Percentiles rank a stretch among this genome's conserved stretches.
phyloP scores from a whole-genome alignment of 2,113 vertebrate species.

The Hyaena hyaena region DNA sequence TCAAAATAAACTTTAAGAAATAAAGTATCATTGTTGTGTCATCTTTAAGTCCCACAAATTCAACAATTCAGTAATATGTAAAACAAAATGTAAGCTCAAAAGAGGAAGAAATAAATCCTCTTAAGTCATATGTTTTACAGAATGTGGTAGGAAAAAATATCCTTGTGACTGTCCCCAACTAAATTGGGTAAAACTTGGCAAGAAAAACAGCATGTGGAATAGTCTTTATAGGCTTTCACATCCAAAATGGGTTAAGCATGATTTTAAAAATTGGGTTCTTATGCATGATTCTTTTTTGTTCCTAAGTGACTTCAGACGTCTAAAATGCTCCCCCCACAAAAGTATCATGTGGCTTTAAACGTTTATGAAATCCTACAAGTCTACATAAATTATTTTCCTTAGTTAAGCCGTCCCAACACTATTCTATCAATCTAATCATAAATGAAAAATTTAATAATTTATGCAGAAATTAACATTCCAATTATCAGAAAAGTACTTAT shows the following conservation, averaged over 20 bases:
- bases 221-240: constrained; percentile 37
- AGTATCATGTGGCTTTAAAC: constrained; percentile 22
- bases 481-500: constrained; percentile 17
- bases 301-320: background rate
- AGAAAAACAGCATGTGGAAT: background rate
- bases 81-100: constrained; percentile 16
- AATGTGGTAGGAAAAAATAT: constrained; percentile 10
- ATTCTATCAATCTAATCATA: constrained; percentile 14
- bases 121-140: constrained; percentile 17
- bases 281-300: background rate
- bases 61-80: constrained; percentile 3
- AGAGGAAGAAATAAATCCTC: background rate
- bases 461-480: background rate
- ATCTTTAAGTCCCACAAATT: background rate
- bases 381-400: constrained; percentile 30
- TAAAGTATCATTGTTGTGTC: background rate
- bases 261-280: constrained; percentile 41
- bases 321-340: background rate
- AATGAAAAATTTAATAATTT: constrained; percentile 5
- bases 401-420: background rate
- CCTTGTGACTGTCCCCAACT: background rate
- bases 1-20: too few species aligned
- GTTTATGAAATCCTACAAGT: background rate
- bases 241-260: background rate
- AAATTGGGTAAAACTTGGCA: constrained; percentile 16